Base-by-base conservation (phyloP, 2,113 vertebrate species). In the Tetrax tetrax region DNA sequence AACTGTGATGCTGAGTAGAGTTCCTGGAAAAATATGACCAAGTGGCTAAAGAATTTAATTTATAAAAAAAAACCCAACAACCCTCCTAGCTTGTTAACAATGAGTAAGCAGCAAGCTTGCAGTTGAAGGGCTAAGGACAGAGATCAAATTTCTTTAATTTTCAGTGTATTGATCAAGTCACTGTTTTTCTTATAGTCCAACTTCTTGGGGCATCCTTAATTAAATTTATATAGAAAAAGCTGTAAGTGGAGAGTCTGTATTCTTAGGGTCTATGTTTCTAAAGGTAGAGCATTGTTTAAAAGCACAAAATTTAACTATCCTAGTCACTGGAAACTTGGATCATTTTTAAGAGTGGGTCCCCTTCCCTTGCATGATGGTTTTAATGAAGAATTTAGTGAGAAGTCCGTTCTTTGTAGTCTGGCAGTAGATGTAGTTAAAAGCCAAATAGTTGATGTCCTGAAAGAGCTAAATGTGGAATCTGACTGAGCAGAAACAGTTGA, bases 21-120 rank as follows among this genome's bases (percentile, higher is more conserved):
- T 91, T 92, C 92, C 87, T 95, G 85, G 82, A 88, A 95, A 91
- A 94, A 38, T 48, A 71, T 79, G 54, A 93, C 20, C 20, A 75
- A 80, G 23, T 74, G 51, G 57, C 33, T 85, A 76, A 90, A 84
- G 64, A 83, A 83, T 65, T 79, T 56, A 65, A 65, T 84, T 69
- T 80, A 43, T 70, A 25, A 82, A 51, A 65, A 23, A 69, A 71
- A 65, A 84, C 38, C 38, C 79, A 41, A 38, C 38, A 41, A 43
- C 41, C 25, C 20, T 61, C 35, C 16, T 83, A 33, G 18, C 9
- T 12, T 33, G 25, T 43, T 86, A 63, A 23, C 61, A 75, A 60
- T 66, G 57, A 94, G 43, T 79, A 96, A 90, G 68, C 66, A 90
- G 50, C 76, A 68, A 68, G 64, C 6, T 18, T 51, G 14, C 10